phyloP scores from a whole-genome alignment of 64 coral and sea anemone genomes.

The Pocillopora verrucosa region DNA sequence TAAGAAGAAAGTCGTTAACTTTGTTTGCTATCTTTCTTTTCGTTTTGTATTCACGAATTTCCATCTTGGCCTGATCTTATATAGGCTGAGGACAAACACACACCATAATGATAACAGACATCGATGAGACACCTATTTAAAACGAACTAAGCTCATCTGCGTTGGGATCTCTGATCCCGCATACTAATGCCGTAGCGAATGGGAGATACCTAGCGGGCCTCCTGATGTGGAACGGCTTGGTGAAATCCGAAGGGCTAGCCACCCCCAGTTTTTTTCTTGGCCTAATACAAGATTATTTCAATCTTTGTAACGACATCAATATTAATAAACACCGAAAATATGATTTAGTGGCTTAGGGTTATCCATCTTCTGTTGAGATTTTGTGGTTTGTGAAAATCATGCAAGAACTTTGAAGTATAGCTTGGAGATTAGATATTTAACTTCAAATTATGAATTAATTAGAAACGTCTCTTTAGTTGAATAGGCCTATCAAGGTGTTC shows the following conservation, averaged over 20 bases:
- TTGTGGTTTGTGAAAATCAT: too few species aligned
- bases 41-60: too few species aligned
- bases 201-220: constrained; percentile 52
- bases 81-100: neutral
- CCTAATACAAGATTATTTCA: neutral
- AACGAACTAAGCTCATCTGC: fast-evolving
- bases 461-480: too few species aligned
- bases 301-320: neutral
- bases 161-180: constrained; percentile 19
- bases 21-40: too few species aligned
- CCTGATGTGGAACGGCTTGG: constrained; percentile 51
- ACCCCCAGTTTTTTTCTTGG: neutral
- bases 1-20: too few species aligned
- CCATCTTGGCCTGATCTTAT: too few species aligned
- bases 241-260: constrained; percentile 50
- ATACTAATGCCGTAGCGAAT: constrained; percentile 47
- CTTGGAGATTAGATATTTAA: too few species aligned
- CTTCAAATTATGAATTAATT: too few species aligned
- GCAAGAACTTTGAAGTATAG: too few species aligned
- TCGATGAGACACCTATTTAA: neutral
- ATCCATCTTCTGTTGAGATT: too few species aligned
- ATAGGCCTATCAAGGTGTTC: too few species aligned
- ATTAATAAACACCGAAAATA: neutral
- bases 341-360: too few species aligned
- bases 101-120: neutral